These are phyloP conservation scores for Palaemon carinicauda DNA, from an alignment of 1,140 invertebrate species.

Conservation along the genomic window DNA sequence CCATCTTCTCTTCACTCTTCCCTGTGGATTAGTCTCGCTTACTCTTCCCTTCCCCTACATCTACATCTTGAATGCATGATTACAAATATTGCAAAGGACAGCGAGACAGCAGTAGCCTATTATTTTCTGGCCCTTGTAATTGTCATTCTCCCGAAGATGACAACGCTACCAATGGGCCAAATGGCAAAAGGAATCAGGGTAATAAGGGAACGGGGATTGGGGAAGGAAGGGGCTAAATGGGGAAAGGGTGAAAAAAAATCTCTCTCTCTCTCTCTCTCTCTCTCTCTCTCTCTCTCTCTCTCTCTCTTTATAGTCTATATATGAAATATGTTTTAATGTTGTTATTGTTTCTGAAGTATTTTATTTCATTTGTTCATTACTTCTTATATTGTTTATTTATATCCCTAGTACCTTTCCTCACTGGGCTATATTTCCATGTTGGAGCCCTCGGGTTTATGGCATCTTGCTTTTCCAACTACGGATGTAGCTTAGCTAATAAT, in stretches of 20 bases:
- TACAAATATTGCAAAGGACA: neutral
- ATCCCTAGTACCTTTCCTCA: too few species aligned
- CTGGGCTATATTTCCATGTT: too few species aligned
- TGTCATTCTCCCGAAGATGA: neutral
- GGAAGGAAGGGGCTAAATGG: neutral
- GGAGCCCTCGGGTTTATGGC: too few species aligned
- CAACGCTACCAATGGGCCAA: neutral
- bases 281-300: neutral
- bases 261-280: neutral
- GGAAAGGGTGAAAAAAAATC: neutral
- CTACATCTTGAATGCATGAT: neutral
- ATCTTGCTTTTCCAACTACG: too few species aligned
- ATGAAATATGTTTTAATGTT: too few species aligned
- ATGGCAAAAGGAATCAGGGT: neutral
- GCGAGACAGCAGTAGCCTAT: neutral
- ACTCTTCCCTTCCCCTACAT: neutral
- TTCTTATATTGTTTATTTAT: too few species aligned
- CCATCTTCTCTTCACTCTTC: too few species aligned
- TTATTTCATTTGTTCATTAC: too few species aligned
- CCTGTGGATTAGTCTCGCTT: too few species aligned
- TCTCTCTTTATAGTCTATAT: too few species aligned
- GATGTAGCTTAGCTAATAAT: too few species aligned
- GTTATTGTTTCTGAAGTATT: too few species aligned
- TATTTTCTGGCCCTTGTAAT: neutral
- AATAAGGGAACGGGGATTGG: neutral